Base-by-base conservation (phyloP, 1,140 invertebrate genomes). In the Acyrthosiphon pisum region DNA sequence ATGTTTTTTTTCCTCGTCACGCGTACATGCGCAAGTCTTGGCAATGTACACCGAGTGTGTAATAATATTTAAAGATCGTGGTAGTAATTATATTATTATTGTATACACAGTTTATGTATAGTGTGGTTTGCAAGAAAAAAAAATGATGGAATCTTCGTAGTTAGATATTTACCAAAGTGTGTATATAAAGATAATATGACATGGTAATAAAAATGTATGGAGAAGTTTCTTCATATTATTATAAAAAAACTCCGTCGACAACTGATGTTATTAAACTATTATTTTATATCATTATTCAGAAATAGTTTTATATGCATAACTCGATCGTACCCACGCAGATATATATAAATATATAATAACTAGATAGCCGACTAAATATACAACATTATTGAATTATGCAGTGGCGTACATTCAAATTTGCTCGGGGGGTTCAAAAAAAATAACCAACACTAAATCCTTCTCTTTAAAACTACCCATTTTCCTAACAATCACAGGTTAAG, bases 1-100 rank as follows among this genome's bases (percentile, higher is more conserved):
- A 26, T 90, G 35, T 90, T 56, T 60, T 90, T 89, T 90, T 60
- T 60, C 53, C 88, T 90, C 88, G 50, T 60, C 37, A 26, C 35
- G 50, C 22, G 35, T 60, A 89, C 3, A 14, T 44, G n/a, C 88
- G 11, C 88, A 56, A 90, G 53, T 90, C 88, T 90, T 90, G 88
- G 53, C 88, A 60, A 90, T n/a, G 37, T 11, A 60, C 8, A 88
- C 48, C 22, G 46, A 9, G 86, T 50, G 35, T 76, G 60, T 76
- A 84, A 41, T 60, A 56, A 41, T 41, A 60, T 90, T 90, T 41
- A 56, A 90, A 90, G n/a, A 89, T 23, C 30, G n/a, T 37, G 35
- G 23, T 30, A 60, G 60, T 90, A 30, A 90, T 56, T 60, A 41
- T n/a, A 48, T 48, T 88, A n/a, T 30, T 88, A 46, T 46, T 48